Conservation (phyloP, 2,888 invertebrate genomes). For the Cryptocephalus primarius region DNA sequence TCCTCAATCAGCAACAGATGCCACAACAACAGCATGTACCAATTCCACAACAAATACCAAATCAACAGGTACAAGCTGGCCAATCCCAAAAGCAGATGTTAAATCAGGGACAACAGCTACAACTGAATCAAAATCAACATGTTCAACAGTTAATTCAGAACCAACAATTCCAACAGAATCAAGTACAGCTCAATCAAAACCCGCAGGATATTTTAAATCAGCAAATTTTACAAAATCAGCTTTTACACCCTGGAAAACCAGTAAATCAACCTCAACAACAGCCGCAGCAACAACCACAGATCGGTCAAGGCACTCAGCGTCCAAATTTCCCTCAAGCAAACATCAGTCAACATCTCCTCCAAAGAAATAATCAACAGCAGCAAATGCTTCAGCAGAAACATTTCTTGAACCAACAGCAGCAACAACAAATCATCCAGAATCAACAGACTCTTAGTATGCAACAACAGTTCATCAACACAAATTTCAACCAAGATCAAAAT, state of each 20-base stretch:
- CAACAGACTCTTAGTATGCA: conserved; percentile 15
- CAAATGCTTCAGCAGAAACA: conserved; percentile 18
- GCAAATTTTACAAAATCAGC: conserved; percentile 29
- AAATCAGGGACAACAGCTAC: conserved; percentile 34
- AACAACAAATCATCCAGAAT: conserved; percentile 27
- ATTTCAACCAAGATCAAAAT: neutral
- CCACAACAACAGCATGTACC: conserved; percentile 11
- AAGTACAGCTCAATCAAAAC: conserved; percentile 29
- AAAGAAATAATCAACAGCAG: conserved; percentile 28
- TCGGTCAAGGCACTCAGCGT: conserved; percentile 23
- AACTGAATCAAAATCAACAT: conserved; percentile 7
- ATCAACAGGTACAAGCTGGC: conserved; percentile 36
- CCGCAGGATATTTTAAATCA: conserved; percentile 37
- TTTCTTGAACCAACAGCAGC: conserved; percentile 15
- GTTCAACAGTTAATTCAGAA: conserved; percentile 3
- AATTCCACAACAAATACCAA: conserved; percentile 40
- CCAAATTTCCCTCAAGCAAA: conserved; percentile 40
- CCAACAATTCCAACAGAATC: conserved; percentile 4
- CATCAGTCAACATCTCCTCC: conserved; percentile 36
- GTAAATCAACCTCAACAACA: conserved; percentile 1
- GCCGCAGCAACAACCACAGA: conserved; percentile 11
- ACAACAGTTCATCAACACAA: conserved; percentile 4
- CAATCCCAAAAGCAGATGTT: conserved; percentile 18
- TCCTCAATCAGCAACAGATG: conserved; percentile 6
- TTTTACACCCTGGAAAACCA: conserved; percentile 7